Base-by-base conservation (phyloP, 2,888 invertebrate species). In the Pharmacophagus antenor region DNA sequence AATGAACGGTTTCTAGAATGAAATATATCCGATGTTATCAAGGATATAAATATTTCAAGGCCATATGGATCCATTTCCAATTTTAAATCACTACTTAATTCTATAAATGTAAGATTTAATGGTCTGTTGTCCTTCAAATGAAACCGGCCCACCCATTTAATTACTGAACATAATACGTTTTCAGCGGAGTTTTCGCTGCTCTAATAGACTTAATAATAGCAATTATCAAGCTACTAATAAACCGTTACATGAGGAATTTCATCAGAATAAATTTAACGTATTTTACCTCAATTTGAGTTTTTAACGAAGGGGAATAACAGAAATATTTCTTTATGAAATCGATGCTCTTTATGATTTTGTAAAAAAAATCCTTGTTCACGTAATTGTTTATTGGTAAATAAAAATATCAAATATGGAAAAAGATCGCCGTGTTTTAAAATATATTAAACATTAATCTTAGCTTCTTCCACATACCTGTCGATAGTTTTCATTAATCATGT, bases 181-280 rank as follows among this genome's bases (percentile, higher is more conserved):
- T 41, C 48, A 48, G 37, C 37, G 47, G 52, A 27, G 41, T 58
- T 53, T 53, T 53, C 52, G 53, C 47, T 47, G 42, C 47, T 52
- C 47, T 53, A 52, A 53, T 58, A 23, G 47, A n/a, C 2, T 46
- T 58, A 58, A 58, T 58, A 27, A 42, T 42, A 48, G 47, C 37
- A 48, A 58, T 58, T 58, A 37, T 47, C 18, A 25, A 53, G 5
- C 41, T 48, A 15, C 18, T 42, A 52, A 25, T 53, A 53, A 25
- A n/a, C 18, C 8, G 48, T 25, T 47, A 27, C 17, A 51, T 31
- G 23, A 31, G 21, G 10, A 46, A 27, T 46, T 22, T 48, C 21
- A 51, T 21, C 12, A 20, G 18, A 31, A 27, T n/a, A 31, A 15
- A 51, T 20, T n/a, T 21, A 18, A 21, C 31, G 21, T 37, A 51